Evolutionary conservation across 2,888 invertebrate genomes (phyloP).

Genomic region (Acrobasis repandana): DNA sequence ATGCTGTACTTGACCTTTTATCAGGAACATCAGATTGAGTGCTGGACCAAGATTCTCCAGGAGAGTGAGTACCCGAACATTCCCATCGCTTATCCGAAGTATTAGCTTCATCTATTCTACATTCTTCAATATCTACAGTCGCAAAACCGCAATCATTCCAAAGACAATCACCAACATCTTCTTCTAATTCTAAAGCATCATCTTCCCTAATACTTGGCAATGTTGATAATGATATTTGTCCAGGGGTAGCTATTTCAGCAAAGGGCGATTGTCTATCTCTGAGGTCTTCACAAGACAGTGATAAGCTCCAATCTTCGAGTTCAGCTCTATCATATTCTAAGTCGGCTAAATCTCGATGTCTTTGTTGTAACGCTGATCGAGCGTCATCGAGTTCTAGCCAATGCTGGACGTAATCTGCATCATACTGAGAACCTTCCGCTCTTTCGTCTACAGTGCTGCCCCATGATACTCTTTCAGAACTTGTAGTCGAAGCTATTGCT

Average conservation of each 20-base stretch:
- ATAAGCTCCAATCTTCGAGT: slow-evolving; percentile 90
- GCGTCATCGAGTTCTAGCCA: slow-evolving; percentile 89
- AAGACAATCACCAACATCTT: slow-evolving; percentile 88
- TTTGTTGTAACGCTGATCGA: slow-evolving; percentile 85
- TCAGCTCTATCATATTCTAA: slow-evolving; percentile 89
- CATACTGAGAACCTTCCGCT: slow-evolving; percentile 84
- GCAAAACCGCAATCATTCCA: slow-evolving; percentile 90
- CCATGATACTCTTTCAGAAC: slow-evolving; percentile 82
- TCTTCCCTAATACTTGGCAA: slow-evolving; percentile 89
- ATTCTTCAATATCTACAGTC: slow-evolving; percentile 86
- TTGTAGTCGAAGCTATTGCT: slow-evolving; percentile 78
- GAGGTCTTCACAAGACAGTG: slow-evolving; percentile 87
- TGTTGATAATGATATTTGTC: slow-evolving; percentile 85
- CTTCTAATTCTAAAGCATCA: slow-evolving; percentile 87
- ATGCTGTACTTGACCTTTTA: slow-evolving; percentile 86
- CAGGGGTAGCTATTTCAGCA: slow-evolving; percentile 82
- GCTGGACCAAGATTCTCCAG: slow-evolving; percentile 85
- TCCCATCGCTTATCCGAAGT: slow-evolving; percentile 86
- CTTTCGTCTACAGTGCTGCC: slow-evolving; percentile 83
- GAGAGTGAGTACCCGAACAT: slow-evolving; percentile 81
- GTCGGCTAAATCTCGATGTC: slow-evolving; percentile 86
- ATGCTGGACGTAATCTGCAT: slow-evolving; percentile 89
- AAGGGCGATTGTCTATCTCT: slow-evolving; percentile 79
- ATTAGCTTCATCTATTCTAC: slow-evolving; percentile 78
- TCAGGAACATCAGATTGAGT: slow-evolving; percentile 82